Base-by-base conservation (phyloP, 2,797 vertebrate species). In the Iguana delicatissima region DNA sequence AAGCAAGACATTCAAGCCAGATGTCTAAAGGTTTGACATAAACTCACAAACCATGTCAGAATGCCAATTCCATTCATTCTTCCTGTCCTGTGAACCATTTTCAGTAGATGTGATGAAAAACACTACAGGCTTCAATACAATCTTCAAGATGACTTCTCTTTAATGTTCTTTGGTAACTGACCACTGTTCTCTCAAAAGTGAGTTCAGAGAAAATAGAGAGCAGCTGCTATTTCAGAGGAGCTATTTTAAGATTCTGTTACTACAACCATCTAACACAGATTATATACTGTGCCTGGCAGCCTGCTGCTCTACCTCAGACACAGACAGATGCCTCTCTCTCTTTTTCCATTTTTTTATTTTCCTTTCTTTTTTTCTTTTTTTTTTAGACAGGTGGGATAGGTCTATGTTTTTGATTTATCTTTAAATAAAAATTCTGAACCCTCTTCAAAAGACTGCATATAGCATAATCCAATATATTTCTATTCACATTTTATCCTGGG, bases 121-220 rank as follows among this genome's bases (percentile, higher is more conserved):
- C 10, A 86, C 29, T 22, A 7, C 84, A 84, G 62, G 24, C 26
- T 86, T 62, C 57, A 85, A n/a, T 22, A 73, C 7, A n/a, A 6
- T 8, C 35, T 7, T 55, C 9, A 38, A 22, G 74, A 64, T 64
- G 67, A 38, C 2, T 59, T 67, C 22, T 76, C 69, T 79, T 67
- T 89, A 85, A 69, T 4, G 35, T 69, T 50, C 24, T 35, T 18
- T 5, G 38, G 14, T 32, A 80, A 57, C 29, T 35, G 62, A 74
- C 77, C 74, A 89, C 73, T 64, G 46, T 91, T 79, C 84, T 82
- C 82, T 81, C 84, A 55, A 90, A 92, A 67, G 29, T 16, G 38
- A 84, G 82, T 32, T 88, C 64, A 85, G 67, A 35, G 82, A 79
- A 35, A 67, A 20, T 46, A 82, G 89, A 32, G 67, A 55, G 89